Evolutionary conservation across 1,140 invertebrate genomes (phyloP), one percentile per base, ranked within the genome.

Genomic region (Ceratina australensis): DNA sequence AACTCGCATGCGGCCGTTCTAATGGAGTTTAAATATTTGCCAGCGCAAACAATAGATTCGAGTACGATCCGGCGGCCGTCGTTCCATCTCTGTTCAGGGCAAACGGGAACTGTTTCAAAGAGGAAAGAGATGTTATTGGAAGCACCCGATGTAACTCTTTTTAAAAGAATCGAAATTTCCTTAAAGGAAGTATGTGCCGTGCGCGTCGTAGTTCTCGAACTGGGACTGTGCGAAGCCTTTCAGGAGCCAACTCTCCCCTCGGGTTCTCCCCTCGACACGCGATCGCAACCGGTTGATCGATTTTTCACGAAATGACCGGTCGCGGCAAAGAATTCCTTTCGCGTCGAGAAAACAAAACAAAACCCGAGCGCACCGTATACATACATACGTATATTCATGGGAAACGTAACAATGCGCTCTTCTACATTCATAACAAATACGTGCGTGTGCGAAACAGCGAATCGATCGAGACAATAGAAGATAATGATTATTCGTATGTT

Each of bases 291-390:
- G 42, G 8, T 16, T 52, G 74, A 77, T 77, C 74, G 56, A 77
- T 77, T 63, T 77, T 71, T 33, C 49, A 4, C 12, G 57, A 52
- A 67, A 67, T n/a, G n/a, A n/a, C 73, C 16, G 49, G 47, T 71
- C 57, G 28, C 56, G 33, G 33, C 33, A 42, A 42, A 42, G 33
- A 54, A 71, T 63, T 71, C 47, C 57, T 69, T 61, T 54, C 52
- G 52, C 52, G 16, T 16, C 52, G 52, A 18, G 52, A 54, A 54
- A 54, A 54, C n/a, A 54, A 54, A 54, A 54, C 52, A 42, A 42
- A 42, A 42, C 33, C 33, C 33, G 33, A 42, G 33, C 33, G 10
- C 33, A 42, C 33, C 8, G 33, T 42, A 7, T 10, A 42, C 33
- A 42, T 10, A 42, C 33, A 33, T 33, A 33, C 33, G 8, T 42